Evolutionary conservation across 2,113 vertebrate species (phyloP), one percentile per base, ranked within the genome.

Genomic region (Heloderma charlesbogerti): DNA sequence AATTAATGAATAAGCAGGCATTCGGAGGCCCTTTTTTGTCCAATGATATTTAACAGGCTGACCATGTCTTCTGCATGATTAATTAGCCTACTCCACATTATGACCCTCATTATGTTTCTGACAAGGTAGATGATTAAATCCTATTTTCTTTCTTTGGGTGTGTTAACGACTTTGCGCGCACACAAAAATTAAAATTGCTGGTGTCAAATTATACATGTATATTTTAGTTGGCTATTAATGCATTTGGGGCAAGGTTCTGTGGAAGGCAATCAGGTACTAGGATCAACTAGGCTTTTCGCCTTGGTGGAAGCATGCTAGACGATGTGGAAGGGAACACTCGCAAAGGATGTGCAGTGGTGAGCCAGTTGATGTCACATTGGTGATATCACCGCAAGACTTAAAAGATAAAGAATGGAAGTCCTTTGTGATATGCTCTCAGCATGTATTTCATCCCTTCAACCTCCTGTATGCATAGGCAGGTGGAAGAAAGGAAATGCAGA

Each of bases 1-100:
- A 15, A 15, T 87, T 95, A 95, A 96, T 92, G 95, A 90, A 94
- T 94, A 91, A 95, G 94, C 43, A 94, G 93, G 93, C 85, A 91
- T 29, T 91, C 1, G 71, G 4, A 74, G 83, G 6, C 78, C 71
- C 25, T 54, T 67, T 87, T 95, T 93, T 63, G n/a, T 60, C 79
- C 91, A 82, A 78, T 95, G 94, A 93, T 84, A 86, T 92, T 91
- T 92, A 84, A 93, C 75, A 92, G 86, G 75, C 92, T 72, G 87
- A 90, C 71, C 1, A 4, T 22, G 71, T 87, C 92, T 93, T 88
- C 9, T 79, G 48, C 0, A 25, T 93, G 88, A 96, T 91, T 91
- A 84, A 96, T 92, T 92, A 82, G 87, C 88, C 91, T 81, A 60
- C 77, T 93, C 45, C n/a, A 34, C 34, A 75, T 88, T 92, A 89